Percentiles rank a stretch among this genome's conserved stretches.
These are phyloP conservation scores for Apamea sordens DNA, from an alignment of 2,888 invertebrate species.

Conservation along the genomic window DNA sequence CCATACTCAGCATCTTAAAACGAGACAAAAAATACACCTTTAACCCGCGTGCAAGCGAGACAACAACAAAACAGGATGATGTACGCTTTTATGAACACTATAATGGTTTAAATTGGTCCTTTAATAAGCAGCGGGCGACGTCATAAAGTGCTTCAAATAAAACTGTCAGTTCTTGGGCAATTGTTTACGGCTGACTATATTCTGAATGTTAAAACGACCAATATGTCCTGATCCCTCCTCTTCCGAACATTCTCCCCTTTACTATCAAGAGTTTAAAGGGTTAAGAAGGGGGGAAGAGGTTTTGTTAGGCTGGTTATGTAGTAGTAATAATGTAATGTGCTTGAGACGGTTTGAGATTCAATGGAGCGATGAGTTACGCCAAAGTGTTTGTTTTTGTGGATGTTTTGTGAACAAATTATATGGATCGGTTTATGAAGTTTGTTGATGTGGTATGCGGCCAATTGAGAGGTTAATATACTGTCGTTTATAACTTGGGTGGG, in stretches of 20 bases:
- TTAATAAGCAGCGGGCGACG: constrained; percentile 84
- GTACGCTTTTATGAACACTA: constrained; percentile 88
- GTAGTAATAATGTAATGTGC: constrained; percentile 68
- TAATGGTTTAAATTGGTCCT: constrained; percentile 90
- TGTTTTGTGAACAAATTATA: constrained; percentile 65
- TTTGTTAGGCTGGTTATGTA: constrained; percentile 47
- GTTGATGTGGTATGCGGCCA: constrained; percentile 45
- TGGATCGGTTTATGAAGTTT: constrained; percentile 63
- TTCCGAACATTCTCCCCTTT: constrained; percentile 43
- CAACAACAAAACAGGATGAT: constrained; percentile 86
- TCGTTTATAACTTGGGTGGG: constrained; percentile 52
- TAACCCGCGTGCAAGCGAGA: constrained; percentile 70
- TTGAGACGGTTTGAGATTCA: constrained; percentile 67
- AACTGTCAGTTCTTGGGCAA: constrained; percentile 75
- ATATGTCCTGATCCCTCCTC: constrained; percentile 59
- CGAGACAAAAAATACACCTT: constrained; percentile 69
- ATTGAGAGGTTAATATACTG: constrained; percentile 50
- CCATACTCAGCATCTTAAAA: constrained; percentile 81
- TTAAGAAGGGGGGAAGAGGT: constrained; percentile 26
- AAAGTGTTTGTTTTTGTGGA: constrained; percentile 65
- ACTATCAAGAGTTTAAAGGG: constrained; percentile 14
- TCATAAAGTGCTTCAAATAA: constrained; percentile 84
- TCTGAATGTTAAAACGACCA: constrained; percentile 70
- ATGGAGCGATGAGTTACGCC: constrained; percentile 64
- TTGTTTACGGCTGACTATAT: constrained; percentile 69